Evolutionary conservation across 2,797 vertebrate genomes (phyloP).

Genomic region (Todus mexicanus): DNA sequence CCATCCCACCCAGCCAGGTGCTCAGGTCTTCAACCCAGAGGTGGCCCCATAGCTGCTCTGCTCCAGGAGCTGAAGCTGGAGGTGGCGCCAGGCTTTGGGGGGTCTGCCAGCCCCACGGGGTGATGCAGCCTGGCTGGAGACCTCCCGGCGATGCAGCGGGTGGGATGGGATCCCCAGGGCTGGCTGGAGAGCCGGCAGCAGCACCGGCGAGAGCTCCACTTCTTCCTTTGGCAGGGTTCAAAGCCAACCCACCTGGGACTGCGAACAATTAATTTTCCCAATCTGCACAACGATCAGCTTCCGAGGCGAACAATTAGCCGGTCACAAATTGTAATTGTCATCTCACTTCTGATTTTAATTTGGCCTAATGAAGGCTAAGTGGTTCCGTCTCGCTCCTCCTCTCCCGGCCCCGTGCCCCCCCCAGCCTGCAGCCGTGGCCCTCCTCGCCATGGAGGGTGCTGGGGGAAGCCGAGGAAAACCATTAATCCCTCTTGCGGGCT

Average conservation of each 20-base stretch:
- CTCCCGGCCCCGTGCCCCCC: background rate
- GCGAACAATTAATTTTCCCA: conserved; percentile 68
- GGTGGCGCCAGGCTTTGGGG: background rate
- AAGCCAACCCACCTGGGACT: conserved; percentile 67
- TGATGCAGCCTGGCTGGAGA: background rate
- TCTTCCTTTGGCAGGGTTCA: background rate
- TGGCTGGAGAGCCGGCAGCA: background rate
- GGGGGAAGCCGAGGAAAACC: background rate
- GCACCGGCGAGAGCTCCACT: fast-evolving
- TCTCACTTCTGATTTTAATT: conserved; percentile 77
- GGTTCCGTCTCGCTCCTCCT: conserved; percentile 33
- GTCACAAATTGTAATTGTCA: conserved; percentile 77
- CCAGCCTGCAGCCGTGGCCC: background rate
- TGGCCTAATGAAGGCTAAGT: conserved; percentile 74
- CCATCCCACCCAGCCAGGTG: background rate
- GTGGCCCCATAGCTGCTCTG: fast-evolving
- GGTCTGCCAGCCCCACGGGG: background rate
- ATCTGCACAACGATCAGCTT: conserved; percentile 64
- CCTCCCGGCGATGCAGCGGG: background rate
- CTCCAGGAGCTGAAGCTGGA: background rate
- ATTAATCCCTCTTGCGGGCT: conserved; percentile 5
- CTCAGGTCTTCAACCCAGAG: background rate
- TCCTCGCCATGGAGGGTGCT: background rate
- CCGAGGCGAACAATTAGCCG: conserved; percentile 70
- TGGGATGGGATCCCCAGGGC: background rate